phyloP scores from a whole-genome alignment of 2,113 vertebrate genomes.

The Cololabis saira region DNA sequence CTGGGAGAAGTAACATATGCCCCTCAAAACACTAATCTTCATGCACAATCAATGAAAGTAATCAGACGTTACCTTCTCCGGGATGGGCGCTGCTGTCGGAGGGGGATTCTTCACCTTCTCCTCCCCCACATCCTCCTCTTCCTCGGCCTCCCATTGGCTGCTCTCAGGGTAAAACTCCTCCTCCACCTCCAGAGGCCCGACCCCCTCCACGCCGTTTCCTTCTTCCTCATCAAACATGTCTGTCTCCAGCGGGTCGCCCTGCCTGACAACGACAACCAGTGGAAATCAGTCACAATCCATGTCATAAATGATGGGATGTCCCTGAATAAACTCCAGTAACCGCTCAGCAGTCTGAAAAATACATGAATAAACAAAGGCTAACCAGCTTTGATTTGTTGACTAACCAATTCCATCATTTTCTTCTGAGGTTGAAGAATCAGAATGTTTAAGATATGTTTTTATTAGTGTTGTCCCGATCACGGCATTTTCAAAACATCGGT shows the following conservation, averaged over 20 bases:
- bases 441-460: no score
- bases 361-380: no score
- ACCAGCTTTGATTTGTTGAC: no score
- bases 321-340: no score
- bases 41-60: neutral
- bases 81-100: constrained; percentile 21
- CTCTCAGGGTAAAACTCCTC: constrained; percentile 73
- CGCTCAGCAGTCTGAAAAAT: no score
- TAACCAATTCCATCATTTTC: no score
- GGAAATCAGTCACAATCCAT: no score
- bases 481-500: no score
- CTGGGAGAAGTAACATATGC: no score
- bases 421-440: no score
- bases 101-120: constrained; percentile 1
- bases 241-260: constrained; percentile 70
- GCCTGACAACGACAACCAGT: constrained; percentile 46
- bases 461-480: no score
- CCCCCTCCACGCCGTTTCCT: constrained; percentile 72
- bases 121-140: constrained; percentile 39
- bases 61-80: constrained; percentile 71
- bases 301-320: no score
- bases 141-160: constrained; percentile 67
- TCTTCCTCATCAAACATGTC: constrained; percentile 80
- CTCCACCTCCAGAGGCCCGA: constrained; percentile 64
- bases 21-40: neutral